phyloP scores from a whole-genome alignment of 2,888 invertebrate species.

The Neoscelio sp. region DNA sequence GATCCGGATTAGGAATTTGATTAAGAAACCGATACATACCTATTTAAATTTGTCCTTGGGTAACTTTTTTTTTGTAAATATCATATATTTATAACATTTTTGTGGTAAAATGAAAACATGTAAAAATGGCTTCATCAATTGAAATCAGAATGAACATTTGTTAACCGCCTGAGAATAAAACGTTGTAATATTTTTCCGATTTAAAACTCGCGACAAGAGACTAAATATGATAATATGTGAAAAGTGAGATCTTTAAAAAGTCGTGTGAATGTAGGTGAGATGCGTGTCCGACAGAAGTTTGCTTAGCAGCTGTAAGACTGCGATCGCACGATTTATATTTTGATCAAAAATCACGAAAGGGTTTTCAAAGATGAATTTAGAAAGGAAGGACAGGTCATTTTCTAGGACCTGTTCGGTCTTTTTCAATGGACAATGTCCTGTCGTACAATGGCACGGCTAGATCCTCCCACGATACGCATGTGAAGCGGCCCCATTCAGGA shows the following conservation, averaged over 20 bases:
- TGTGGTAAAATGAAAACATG: no score
- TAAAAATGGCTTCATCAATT: no score
- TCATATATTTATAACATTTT: no score
- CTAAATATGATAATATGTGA: conserved; percentile 13
- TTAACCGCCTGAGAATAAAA: no score
- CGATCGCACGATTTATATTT: conserved; percentile 81
- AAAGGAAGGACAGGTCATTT: conserved; percentile 81
- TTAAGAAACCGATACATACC: no score
- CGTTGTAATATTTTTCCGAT: no score
- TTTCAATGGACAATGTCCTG: conserved; percentile 82
- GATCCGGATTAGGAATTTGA: no score
- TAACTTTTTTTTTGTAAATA: no score
- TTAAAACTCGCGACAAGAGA: conserved; percentile 20
- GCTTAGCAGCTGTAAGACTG: conserved; percentile 77
- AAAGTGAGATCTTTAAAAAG: conserved; percentile 21
- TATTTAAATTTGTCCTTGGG: no score
- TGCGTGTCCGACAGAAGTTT: conserved; percentile 22
- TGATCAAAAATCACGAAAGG: conserved; percentile 81
- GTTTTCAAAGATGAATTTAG: conserved; percentile 75
- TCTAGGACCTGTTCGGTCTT: conserved; percentile 78
- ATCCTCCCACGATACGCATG: conserved; percentile 85
- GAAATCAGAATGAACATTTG: no score
- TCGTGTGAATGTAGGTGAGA: conserved; percentile 30
- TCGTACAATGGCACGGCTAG: conserved; percentile 82
- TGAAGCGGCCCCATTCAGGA: conserved; percentile 81